Evolutionary conservation across 2,797 vertebrate genomes (phyloP).

Genomic region (Hyperoplus immaculatus): DNA sequence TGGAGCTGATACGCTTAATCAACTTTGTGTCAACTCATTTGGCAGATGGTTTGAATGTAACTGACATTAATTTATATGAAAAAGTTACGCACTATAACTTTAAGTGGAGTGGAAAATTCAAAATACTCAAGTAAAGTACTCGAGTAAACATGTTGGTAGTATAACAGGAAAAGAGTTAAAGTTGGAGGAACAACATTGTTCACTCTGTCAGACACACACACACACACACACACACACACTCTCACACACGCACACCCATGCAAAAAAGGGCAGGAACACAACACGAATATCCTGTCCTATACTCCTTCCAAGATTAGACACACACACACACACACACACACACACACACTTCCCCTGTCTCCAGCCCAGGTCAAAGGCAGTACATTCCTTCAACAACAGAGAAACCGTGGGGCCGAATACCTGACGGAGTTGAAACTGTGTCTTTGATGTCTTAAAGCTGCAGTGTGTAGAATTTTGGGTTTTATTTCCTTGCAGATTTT

Average conservation of each 20-base stretch:
- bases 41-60: too few relatives aligned
- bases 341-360: slow-evolving; percentile 38
- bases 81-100: not conserved
- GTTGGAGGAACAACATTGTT: too few relatives aligned
- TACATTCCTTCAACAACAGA: slow-evolving; percentile 56
- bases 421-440: slow-evolving; percentile 22
- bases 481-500: too few relatives aligned
- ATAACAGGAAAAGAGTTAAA: too few relatives aligned
- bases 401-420: slow-evolving; percentile 7
- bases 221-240: not conserved
- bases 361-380: slow-evolving; percentile 51
- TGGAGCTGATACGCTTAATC: too few relatives aligned
- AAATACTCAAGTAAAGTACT: too few relatives aligned
- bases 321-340: slow-evolving; percentile 28
- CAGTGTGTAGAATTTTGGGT: too few relatives aligned
- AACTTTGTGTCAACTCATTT: too few relatives aligned
- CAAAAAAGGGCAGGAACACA: slow-evolving; percentile 45
- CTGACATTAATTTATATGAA: not conserved
- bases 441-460: not conserved
- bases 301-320: slow-evolving; percentile 34
- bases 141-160: too few relatives aligned
- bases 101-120: too few relatives aligned
- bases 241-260: not conserved
- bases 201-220: too few relatives aligned
- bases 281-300: slow-evolving; percentile 46